Conservation (phyloP, 2,113 vertebrate species). For the Pachyramphus minor region DNA sequence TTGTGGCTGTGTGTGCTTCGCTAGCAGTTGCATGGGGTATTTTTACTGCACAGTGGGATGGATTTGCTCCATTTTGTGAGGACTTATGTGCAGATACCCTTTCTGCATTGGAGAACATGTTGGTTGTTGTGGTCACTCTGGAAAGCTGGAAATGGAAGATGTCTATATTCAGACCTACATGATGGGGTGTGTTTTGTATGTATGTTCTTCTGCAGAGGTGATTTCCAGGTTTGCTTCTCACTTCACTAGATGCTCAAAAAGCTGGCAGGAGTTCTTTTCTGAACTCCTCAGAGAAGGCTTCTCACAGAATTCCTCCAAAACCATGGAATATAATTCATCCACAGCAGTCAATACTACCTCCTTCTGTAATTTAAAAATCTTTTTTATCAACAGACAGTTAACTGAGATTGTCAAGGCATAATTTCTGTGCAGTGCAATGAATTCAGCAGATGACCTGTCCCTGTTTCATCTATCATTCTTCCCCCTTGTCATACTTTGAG, state of each 20-base stretch:
- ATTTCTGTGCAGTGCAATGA: neutral
- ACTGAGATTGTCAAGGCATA: neutral
- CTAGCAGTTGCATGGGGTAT: neutral
- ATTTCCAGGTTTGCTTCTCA: neutral
- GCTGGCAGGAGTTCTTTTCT: neutral
- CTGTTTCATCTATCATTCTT: neutral
- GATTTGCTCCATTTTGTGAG: neutral
- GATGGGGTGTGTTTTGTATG: neutral
- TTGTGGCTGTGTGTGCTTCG: accelerated
- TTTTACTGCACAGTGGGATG: neutral
- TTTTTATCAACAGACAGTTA: neutral
- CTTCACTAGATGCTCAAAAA: neutral
- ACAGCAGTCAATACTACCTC: neutral
- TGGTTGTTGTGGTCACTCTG: neutral
- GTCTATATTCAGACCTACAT: neutral
- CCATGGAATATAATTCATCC: neutral
- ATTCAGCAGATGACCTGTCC: neutral
- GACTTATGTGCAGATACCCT: neutral
- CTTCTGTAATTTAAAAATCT: neutral
- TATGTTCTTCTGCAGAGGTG: neutral
- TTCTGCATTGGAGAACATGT: neutral
- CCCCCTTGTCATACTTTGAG: neutral
- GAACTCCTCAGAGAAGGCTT: neutral
- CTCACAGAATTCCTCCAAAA: neutral
- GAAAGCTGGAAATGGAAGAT: neutral